These are phyloP conservation scores for Drosophila nasuta DNA, from an alignment of 1,140 invertebrate species.

Conservation along the genomic window DNA sequence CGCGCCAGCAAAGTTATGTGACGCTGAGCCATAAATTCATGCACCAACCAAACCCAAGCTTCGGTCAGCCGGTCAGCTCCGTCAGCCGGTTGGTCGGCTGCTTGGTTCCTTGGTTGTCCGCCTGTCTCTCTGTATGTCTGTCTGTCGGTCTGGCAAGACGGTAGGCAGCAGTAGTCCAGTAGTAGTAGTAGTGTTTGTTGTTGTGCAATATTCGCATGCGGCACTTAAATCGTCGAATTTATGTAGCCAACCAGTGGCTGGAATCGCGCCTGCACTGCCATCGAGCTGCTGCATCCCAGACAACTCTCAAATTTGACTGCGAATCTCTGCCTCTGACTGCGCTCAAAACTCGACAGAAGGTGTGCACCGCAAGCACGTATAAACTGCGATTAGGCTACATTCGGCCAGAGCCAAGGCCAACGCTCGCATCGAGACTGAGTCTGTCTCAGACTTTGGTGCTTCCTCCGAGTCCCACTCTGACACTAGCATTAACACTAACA, in stretches of 20 bases:
- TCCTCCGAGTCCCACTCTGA: conserved; percentile 15
- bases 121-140: not conserved
- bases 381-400: conserved; percentile 83
- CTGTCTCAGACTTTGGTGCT: not conserved
- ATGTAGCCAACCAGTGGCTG: conserved; percentile 57
- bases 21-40: conserved; percentile 84
- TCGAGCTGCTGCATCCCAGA: conserved; percentile 19
- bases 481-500: conserved; percentile 12
- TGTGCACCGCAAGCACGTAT: conserved; percentile 75
- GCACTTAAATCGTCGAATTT: conserved; percentile 83
- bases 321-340: not conserved
- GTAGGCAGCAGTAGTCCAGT: conserved; percentile 17
- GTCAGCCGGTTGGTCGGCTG: not conserved
- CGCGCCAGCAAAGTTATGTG: conserved; percentile 84
- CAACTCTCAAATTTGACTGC: conserved; percentile 14
- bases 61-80: conserved; percentile 28
- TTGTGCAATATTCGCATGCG: conserved; percentile 70
- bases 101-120: not conserved
- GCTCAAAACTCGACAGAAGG: conserved; percentile 64
- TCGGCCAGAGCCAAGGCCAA: conserved; percentile 31
- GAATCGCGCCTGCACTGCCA: conserved; percentile 63
- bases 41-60: conserved; percentile 66
- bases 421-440: conserved; percentile 23
- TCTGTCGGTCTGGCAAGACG: not conserved
- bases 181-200: conserved; percentile 36